A percentile compares a stretch with the other conserved stretches of the same genome.
phyloP scores from a whole-genome alignment of 1,140 invertebrate genomes.

The Himalopsyche phryganea region DNA sequence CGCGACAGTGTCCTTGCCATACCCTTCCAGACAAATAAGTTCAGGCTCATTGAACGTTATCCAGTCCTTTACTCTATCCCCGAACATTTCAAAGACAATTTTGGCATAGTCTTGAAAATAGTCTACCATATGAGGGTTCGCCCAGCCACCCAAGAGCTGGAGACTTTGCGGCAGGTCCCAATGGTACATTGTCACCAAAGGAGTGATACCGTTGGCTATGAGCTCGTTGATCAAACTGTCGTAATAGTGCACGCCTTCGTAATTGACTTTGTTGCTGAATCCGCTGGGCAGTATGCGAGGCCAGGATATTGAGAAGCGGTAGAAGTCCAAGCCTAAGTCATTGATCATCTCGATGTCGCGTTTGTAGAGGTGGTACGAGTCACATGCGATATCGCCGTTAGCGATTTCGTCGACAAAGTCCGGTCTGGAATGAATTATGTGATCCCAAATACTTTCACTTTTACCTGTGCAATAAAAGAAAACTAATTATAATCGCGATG shows the following conservation, averaged over 20 bases:
- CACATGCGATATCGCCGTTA: conserved; percentile 46
- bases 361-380: conserved; percentile 49
- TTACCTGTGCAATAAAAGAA: conserved; percentile 49
- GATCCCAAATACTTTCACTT: conserved; percentile 57
- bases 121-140: conserved; percentile 43
- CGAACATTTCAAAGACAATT: conserved; percentile 44
- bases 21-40: conserved; percentile 39
- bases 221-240: conserved; percentile 57
- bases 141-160: conserved; percentile 44
- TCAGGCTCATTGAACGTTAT: conserved; percentile 51
- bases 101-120: conserved; percentile 49
- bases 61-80: conserved; percentile 49
- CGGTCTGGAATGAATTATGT: conserved; percentile 45
- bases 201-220: conserved; percentile 50
- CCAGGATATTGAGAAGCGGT: conserved; percentile 64
- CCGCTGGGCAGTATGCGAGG: conserved; percentile 56
- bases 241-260: conserved; percentile 56
- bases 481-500: no score
- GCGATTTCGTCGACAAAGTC: conserved; percentile 49
- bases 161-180: conserved; percentile 45
- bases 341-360: conserved; percentile 53
- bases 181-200: conserved; percentile 49
- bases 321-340: conserved; percentile 49
- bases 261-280: conserved; percentile 48
- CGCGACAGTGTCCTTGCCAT: conserved; percentile 42